Conservation (phyloP, 2,797 vertebrate species). For the Gadopsis marmoratus region DNA sequence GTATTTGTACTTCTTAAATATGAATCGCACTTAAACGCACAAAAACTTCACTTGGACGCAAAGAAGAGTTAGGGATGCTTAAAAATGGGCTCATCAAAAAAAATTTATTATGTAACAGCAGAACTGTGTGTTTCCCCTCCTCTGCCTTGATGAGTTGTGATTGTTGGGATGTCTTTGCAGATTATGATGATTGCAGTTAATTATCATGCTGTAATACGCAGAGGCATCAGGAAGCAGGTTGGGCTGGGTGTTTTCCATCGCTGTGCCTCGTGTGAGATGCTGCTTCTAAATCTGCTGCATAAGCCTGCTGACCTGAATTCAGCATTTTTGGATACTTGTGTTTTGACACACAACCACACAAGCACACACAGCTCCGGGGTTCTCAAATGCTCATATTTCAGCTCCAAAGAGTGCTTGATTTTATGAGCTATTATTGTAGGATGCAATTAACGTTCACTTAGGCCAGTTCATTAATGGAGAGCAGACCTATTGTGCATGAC, state of each 20-base stretch:
- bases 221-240: conserved; percentile 38
- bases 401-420: not conserved
- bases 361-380: not conserved
- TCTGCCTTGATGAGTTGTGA: conserved; percentile 31
- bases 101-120: conserved; percentile 27
- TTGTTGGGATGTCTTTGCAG: conserved; percentile 38
- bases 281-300: conserved; percentile 19
- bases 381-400: not conserved
- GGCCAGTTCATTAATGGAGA: not conserved
- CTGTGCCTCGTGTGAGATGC: not conserved
- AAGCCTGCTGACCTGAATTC: conserved; percentile 47
- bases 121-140: conserved; percentile 25
- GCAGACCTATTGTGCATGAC: conserved; percentile 7
- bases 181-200: conserved; percentile 60
- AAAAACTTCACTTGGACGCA: not conserved
- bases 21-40: not conserved
- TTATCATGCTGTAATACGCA: conserved; percentile 31
- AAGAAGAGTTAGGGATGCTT: not conserved
- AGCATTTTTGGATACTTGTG: not conserved
- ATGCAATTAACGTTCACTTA: not conserved
- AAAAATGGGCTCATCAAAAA: not conserved
- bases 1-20: not conserved
- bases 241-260: conserved; percentile 12
- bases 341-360: not conserved
- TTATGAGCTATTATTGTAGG: not conserved